These are phyloP conservation scores for Andrena chrysosceles DNA, from an alignment of 2,888 invertebrate genomes.

Conservation along the genomic window DNA sequence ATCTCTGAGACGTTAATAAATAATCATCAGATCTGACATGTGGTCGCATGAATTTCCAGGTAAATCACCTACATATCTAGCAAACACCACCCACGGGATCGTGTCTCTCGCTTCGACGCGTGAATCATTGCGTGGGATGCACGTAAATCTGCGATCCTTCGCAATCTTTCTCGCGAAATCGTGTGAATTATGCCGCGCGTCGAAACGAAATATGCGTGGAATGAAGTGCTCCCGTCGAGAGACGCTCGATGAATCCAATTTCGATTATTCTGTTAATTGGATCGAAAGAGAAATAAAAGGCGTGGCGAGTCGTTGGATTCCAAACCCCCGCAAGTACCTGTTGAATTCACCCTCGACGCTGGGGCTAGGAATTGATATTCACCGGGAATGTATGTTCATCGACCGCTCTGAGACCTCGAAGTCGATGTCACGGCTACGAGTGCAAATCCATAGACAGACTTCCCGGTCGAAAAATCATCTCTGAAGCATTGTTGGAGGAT, in stretches of 20 bases:
- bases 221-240: constrained; percentile 19
- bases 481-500: neutral
- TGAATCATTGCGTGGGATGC: neutral
- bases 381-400: constrained; percentile 40
- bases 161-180: no score
- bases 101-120: neutral
- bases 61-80: neutral
- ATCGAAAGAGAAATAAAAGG: constrained; percentile 24
- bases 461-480: neutral
- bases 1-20: constrained; percentile 21
- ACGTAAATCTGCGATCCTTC: no score
- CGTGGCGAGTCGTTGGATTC: constrained; percentile 3
- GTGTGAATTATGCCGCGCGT: no score
- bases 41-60: constrained; percentile 25
- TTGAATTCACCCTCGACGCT: constrained; percentile 30
- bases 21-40: neutral
- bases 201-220: constrained; percentile 1
- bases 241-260: constrained; percentile 14
- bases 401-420: constrained; percentile 45
- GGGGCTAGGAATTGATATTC: constrained; percentile 30
- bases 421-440: constrained; percentile 44
- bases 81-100: neutral
- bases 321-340: constrained; percentile 31
- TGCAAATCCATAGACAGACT: neutral
- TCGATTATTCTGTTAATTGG: constrained; percentile 45